Percentiles rank a stretch among this genome's conserved stretches.
Evolutionary conservation across 1,140 invertebrate species (phyloP).

Genomic region (Magallana gigas): DNA sequence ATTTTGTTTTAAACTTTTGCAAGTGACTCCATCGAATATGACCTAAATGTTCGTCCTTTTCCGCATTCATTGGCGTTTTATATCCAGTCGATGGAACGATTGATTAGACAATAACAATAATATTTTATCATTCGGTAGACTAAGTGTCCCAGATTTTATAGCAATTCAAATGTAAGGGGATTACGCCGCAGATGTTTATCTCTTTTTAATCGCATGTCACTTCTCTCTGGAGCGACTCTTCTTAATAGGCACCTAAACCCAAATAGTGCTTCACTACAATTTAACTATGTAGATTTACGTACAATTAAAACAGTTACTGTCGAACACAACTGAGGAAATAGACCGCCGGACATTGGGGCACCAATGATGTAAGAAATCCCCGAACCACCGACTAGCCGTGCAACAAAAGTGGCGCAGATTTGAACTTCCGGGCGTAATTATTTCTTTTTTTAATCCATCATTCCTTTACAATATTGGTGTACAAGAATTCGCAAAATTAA

Average conservation of each 20-base stretch:
- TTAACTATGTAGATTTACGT: conserved; percentile 29
- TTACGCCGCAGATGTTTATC: conserved; percentile 32
- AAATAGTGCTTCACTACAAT: conserved; percentile 31
- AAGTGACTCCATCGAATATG: background rate
- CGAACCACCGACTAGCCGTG: background rate
- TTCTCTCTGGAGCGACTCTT: background rate
- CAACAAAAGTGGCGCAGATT: background rate
- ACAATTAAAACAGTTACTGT: conserved; percentile 6
- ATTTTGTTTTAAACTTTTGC: conserved; percentile 10
- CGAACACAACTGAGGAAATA: background rate
- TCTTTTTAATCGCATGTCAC: conserved; percentile 27
- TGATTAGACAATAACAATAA: conserved; percentile 35
- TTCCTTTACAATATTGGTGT: no score
- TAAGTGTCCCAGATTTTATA: conserved; percentile 36
- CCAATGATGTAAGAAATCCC: conserved; percentile 4
- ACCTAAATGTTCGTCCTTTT: conserved; percentile 10
- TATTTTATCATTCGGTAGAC: conserved; percentile 36
- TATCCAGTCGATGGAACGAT: background rate
- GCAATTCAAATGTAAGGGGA: conserved; percentile 33
- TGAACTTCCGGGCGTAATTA: background rate
- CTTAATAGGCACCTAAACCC: conserved; percentile 26
- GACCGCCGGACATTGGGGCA: conserved; percentile 13
- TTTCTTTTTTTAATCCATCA: no score
- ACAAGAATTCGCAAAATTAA: no score
- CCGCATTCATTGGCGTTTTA: conserved; percentile 25